Evolutionary conservation across 2,113 vertebrate genomes (phyloP).

Genomic region (Limanda limanda): DNA sequence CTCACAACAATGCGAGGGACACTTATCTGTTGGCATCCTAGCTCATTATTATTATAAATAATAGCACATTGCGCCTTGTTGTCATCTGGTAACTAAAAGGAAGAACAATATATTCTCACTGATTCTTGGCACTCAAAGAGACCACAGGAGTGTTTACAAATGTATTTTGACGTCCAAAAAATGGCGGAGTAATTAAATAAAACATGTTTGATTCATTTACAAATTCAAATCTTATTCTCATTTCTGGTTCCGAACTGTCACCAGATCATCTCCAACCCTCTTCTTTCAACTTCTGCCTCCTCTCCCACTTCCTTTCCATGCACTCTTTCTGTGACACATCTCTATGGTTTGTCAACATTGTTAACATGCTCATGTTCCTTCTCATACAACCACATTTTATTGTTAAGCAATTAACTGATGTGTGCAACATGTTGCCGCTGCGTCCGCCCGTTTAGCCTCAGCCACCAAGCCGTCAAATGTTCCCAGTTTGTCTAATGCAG

Average conservation of each 20-base stretch:
- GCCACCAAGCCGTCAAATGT: constrained; percentile 64
- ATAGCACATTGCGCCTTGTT: constrained; percentile 21
- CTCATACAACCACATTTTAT: constrained; percentile 60
- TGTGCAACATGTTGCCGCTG: constrained; percentile 65
- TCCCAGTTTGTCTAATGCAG: constrained; percentile 58
- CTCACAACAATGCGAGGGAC: background rate
- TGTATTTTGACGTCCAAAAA: constrained; percentile 36
- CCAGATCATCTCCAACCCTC: background rate
- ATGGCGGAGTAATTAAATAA: constrained; percentile 26
- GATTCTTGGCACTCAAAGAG: constrained; percentile 35
- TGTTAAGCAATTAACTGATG: constrained; percentile 58
- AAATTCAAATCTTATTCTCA: constrained; percentile 16
- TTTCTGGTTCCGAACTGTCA: constrained; percentile 8
- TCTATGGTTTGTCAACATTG: constrained; percentile 43
- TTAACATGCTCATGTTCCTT: constrained; percentile 48
- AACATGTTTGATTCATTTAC: constrained; percentile 29
- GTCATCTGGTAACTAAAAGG: constrained; percentile 34
- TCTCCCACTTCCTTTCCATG: background rate
- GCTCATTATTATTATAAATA: constrained; percentile 26
- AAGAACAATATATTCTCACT: constrained; percentile 6
- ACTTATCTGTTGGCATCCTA: constrained; percentile 31
- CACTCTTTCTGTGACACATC: constrained; percentile 9
- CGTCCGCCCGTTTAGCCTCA: constrained; percentile 33
- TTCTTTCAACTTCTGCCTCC: background rate
- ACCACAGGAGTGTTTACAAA: constrained; percentile 49